Evolutionary conservation across 2,888 invertebrate species (phyloP).

Genomic region (Tetropium fuscum): DNA sequence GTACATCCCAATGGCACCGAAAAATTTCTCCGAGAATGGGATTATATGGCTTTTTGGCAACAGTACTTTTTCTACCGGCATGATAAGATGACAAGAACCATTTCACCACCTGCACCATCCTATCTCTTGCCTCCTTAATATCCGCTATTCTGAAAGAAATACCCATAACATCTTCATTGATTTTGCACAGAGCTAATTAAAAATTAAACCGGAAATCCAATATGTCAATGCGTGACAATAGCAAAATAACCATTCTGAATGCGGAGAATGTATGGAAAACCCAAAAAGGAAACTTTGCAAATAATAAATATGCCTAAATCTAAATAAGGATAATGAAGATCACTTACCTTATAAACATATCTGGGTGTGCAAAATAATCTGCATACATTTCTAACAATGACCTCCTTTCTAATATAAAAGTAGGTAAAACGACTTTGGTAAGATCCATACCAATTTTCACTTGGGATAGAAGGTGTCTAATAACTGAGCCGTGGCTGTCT

Average conservation of each 20-base stretch:
- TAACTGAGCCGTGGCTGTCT: conserved; percentile 97
- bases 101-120: conserved; percentile 93
- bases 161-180: too few relatives aligned
- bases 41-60: conserved; percentile 99
- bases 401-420: conserved; percentile 97
- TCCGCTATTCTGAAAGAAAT: conserved; percentile 83
- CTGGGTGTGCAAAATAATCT: conserved; percentile 99
- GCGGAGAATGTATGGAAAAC: background rate
- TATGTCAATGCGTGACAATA: too few relatives aligned
- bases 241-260: too few relatives aligned
- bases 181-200: too few relatives aligned
- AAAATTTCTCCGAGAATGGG: conserved; percentile 98
- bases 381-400: conserved; percentile 99
- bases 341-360: conserved; percentile 88
- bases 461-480: conserved; percentile 96
- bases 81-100: conserved; percentile 99
- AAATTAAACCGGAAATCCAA: too few relatives aligned
- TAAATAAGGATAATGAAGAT: background rate
- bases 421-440: conserved; percentile 98
- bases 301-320: background rate
- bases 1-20: conserved; percentile 87
- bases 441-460: conserved; percentile 99
- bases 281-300: background rate
- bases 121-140: conserved; percentile 83
- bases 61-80: conserved; percentile 96